Conservation (phyloP, 2,113 vertebrate genomes). For the Caretta caretta region DNA sequence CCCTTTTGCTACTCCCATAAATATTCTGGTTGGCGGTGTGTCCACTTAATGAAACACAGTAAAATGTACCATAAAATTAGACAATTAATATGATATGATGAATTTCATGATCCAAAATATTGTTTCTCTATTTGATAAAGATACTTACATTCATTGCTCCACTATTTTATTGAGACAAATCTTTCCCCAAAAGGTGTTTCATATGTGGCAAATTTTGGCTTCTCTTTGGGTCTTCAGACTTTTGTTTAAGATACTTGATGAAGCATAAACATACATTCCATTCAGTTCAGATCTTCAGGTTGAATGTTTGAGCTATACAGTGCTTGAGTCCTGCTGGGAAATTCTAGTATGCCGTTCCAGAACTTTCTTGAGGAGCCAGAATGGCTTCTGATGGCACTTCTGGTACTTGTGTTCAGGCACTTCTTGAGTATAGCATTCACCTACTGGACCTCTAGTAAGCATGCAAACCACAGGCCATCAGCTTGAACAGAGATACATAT, state of each 20-base stretch:
- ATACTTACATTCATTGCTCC: neutral
- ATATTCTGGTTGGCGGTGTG: neutral
- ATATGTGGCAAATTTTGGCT: accelerated
- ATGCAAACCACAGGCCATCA: neutral
- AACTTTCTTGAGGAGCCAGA: neutral
- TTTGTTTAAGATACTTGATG: neutral
- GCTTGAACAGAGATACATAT: neutral
- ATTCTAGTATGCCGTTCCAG: neutral
- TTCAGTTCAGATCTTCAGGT: neutral
- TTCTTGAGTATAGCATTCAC: neutral
- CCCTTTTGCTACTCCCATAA: neutral
- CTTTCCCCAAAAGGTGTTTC: neutral
- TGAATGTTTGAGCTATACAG: neutral
- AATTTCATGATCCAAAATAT: neutral
- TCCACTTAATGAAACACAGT: neutral
- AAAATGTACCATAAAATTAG: neutral
- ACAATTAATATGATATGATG: neutral
- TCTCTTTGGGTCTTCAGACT: neutral
- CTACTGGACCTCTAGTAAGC: neutral
- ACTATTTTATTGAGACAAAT: neutral
- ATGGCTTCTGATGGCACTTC: neutral
- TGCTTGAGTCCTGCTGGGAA: neutral
- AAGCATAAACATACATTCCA: neutral
- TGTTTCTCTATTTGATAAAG: neutral
- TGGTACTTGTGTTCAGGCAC: neutral